phyloP scores from a whole-genome alignment of 1,140 invertebrate species.

The Planococcus citri region DNA sequence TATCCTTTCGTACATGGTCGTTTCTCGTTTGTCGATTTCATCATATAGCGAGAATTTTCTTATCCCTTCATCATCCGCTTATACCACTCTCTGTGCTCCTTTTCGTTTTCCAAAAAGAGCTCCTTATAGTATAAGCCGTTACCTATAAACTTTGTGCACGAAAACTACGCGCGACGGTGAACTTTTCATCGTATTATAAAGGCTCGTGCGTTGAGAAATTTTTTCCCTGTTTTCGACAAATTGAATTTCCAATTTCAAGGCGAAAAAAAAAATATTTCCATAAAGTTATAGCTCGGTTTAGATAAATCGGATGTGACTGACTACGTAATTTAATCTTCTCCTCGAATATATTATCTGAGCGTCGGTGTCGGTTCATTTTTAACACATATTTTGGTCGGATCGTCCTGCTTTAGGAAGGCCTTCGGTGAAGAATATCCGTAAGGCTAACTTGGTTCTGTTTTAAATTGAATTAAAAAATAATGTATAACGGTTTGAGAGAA shows the following conservation, averaged over 20 bases:
- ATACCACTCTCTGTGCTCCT: too few species aligned
- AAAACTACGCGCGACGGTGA: too few species aligned
- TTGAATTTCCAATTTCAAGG: background rate
- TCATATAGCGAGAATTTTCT: background rate
- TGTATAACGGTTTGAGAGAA: too few species aligned
- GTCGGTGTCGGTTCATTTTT: too few species aligned
- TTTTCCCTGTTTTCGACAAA: background rate
- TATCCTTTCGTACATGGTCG: background rate
- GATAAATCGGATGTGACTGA: background rate
- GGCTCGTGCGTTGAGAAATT: background rate
- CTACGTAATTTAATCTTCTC: background rate
- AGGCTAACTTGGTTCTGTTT: too few species aligned
- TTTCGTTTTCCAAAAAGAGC: background rate
- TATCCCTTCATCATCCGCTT: too few species aligned
- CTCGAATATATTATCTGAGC: background rate
- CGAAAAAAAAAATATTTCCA: background rate
- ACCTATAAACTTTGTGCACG: background rate
- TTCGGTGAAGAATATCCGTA: too few species aligned
- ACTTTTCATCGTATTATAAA: background rate
- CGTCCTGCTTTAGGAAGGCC: too few species aligned
- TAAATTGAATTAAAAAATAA: too few species aligned
- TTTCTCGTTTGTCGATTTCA: background rate
- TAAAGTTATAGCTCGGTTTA: background rate
- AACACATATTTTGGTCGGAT: too few species aligned
- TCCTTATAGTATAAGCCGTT: too few species aligned